Conservation (phyloP, 2,888 invertebrate species). For the Hyalella azteca region DNA sequence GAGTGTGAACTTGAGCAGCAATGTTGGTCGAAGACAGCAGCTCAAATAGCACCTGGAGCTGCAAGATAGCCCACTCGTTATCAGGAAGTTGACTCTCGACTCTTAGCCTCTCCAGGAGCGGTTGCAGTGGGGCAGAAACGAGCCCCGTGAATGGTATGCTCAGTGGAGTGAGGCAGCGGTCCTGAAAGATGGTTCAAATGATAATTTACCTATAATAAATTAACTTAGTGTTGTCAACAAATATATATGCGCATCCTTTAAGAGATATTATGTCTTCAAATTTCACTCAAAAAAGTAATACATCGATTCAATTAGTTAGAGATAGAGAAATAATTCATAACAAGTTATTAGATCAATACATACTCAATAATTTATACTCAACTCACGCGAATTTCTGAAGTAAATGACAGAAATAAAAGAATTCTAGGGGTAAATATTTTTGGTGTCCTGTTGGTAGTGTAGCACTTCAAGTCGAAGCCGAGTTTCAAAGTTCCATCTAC, state of each 20-base stretch:
- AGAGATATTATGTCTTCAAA: no score
- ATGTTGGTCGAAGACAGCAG: no score
- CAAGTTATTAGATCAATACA: no score
- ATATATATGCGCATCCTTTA: no score
- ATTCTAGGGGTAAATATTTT: not conserved
- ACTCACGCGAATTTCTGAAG: not conserved
- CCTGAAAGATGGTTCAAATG: not conserved
- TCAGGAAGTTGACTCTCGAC: not conserved
- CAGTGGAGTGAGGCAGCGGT: not conserved
- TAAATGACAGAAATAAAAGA: not conserved
- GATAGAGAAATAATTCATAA: no score
- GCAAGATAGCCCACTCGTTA: not conserved
- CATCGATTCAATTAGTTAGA: no score
- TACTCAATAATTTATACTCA: not conserved
- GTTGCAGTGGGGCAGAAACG: constrained; percentile 6
- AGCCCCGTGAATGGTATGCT: not conserved
- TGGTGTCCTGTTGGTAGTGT: not conserved
- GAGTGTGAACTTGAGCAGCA: no score
- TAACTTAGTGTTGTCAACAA: no score
- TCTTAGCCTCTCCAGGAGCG: not conserved
- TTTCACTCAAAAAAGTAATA: no score
- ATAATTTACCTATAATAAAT: not conserved
- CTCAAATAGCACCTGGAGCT: not conserved
- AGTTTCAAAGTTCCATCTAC: not conserved
- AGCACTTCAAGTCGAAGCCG: not conserved